Percentiles rank a stretch among this genome's conserved stretches.
Evolutionary conservation across 1,140 invertebrate genomes (phyloP).

Genomic region (Drosophila pallidifrons): DNA sequence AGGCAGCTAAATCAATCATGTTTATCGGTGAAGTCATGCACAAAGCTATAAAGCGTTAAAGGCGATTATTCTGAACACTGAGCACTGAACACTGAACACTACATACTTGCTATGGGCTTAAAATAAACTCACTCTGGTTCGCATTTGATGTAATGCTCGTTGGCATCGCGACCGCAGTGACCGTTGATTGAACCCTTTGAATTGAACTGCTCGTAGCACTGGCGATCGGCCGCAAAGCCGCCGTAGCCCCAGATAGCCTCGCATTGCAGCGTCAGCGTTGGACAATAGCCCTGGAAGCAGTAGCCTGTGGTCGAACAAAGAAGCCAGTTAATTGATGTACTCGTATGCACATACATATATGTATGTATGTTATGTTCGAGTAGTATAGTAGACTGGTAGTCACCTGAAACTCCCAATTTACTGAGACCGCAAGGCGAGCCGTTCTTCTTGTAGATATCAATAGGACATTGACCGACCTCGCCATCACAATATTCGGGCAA

Average conservation of each 20-base stretch:
- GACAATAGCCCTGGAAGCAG: slow-evolving; percentile 96
- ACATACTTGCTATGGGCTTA: neutral
- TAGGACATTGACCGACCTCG: slow-evolving; percentile 93
- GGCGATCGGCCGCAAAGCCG: slow-evolving; percentile 90
- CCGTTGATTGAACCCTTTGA: slow-evolving; percentile 96
- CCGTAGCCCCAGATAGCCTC: slow-evolving; percentile 96
- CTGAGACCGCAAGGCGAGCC: slow-evolving; percentile 91
- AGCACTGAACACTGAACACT: too few relatives aligned
- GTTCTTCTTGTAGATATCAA: slow-evolving; percentile 95
- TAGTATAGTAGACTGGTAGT: neutral
- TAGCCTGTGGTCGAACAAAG: slow-evolving; percentile 86
- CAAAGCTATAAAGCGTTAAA: too few relatives aligned
- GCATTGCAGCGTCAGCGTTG: slow-evolving; percentile 94
- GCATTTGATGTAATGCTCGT: slow-evolving; percentile 94
- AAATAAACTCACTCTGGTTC: slow-evolving; percentile 90
- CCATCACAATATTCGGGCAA: slow-evolving; percentile 96
- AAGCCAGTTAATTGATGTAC: neutral
- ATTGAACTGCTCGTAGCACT: slow-evolving; percentile 97
- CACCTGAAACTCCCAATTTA: slow-evolving; percentile 82
- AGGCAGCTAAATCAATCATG: too few relatives aligned
- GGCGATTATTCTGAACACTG: too few relatives aligned
- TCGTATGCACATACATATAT: neutral
- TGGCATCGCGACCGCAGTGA: slow-evolving; percentile 94
- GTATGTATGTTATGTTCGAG: neutral
- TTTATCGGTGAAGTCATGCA: too few relatives aligned